A percentile compares a stretch with the other conserved stretches of the same genome.
These are phyloP conservation scores for Acanthosoma haemorrhoidale DNA, from an alignment of 2,888 invertebrate species.

Conservation along the genomic window DNA sequence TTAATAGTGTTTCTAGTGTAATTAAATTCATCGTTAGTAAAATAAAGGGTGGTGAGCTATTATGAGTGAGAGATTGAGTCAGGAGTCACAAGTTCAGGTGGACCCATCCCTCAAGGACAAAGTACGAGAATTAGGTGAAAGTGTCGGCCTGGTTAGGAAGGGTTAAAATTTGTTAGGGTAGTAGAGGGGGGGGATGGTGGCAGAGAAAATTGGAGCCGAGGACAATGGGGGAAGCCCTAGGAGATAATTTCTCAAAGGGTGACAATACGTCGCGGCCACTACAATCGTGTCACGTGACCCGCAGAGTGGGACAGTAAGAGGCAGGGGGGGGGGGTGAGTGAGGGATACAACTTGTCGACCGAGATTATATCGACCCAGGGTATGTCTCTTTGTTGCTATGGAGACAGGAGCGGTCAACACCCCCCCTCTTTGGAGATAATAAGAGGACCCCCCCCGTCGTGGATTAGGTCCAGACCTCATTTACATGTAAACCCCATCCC, in stretches of 20 bases:
- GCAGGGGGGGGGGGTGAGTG: background rate
- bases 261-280: slow-evolving; percentile 15
- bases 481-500: slow-evolving; percentile 12
- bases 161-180: background rate
- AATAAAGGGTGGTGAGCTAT: too few relatives aligned
- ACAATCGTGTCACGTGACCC: slow-evolving; percentile 7
- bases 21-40: too few relatives aligned
- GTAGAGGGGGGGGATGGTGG: background rate
- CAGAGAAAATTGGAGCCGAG: background rate
- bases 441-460: background rate
- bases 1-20: too few relatives aligned
- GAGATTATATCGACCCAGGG: slow-evolving; percentile 14
- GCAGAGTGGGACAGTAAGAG: background rate
- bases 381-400: slow-evolving; percentile 7
- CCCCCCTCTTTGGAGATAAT: background rate
- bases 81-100: too few relatives aligned
- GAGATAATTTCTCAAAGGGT: slow-evolving; percentile 10
- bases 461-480: slow-evolving; percentile 10
- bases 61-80: too few relatives aligned
- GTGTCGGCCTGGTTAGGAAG: background rate
- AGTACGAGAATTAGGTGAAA: background rate
- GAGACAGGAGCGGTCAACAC: slow-evolving; percentile 5
- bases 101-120: background rate
- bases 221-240: background rate
- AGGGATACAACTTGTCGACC: slow-evolving; percentile 2